A percentile compares a stretch with the other conserved stretches of the same genome.
phyloP scores from a whole-genome alignment of 2,113 vertebrate species.

The Pipra filicauda region DNA sequence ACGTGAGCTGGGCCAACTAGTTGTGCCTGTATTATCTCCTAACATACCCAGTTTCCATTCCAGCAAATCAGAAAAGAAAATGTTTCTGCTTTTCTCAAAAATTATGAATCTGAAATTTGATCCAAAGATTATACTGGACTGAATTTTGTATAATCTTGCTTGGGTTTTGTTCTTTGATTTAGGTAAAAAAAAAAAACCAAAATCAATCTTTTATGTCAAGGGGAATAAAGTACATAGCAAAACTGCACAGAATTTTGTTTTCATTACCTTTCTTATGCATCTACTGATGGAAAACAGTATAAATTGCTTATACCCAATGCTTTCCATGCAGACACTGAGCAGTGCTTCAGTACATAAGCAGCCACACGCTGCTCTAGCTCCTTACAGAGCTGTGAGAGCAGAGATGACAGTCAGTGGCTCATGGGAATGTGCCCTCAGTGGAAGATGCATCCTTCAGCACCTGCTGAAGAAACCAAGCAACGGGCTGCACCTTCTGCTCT shows the following conservation, averaged over 20 bases:
- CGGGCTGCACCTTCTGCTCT: neutral
- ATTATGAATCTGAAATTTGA: neutral
- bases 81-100: neutral
- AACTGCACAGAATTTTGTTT: neutral
- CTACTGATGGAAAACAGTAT: neutral
- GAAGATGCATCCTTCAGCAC: neutral
- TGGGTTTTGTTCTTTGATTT: neutral
- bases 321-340: neutral
- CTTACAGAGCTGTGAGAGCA: neutral
- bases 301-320: neutral
- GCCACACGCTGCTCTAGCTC: rapidly evolving
- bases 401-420: neutral
- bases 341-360: neutral
- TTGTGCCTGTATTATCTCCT: neutral
- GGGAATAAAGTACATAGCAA: neutral
- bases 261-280: neutral
- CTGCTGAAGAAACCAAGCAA: neutral
- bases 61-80: neutral
- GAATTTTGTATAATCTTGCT: neutral
- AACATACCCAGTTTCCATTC: neutral
- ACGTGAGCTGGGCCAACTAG: neutral
- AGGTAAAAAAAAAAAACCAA: neutral
- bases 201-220: neutral
- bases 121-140: neutral
- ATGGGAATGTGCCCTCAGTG: rapidly evolving